Evolutionary conservation across 2,797 vertebrate species (phyloP).

Genomic region (Hyperoplus lanceolatus): DNA sequence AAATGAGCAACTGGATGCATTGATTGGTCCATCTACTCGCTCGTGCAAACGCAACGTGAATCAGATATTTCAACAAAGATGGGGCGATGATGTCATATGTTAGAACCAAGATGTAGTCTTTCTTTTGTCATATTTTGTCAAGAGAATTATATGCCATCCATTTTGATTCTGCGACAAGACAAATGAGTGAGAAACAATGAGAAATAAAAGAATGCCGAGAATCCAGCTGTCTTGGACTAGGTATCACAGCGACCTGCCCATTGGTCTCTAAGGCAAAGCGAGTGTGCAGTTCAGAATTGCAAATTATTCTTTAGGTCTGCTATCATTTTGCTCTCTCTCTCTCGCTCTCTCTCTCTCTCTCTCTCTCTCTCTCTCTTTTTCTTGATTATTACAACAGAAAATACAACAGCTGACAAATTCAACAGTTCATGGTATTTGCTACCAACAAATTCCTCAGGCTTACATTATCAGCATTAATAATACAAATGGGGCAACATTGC

Average conservation of each 20-base stretch:
- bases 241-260: neutral
- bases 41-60: slow-evolving; percentile 49
- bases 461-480: slow-evolving; percentile 29
- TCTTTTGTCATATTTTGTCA: neutral
- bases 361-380: too few relatives aligned
- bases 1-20: slow-evolving; percentile 54
- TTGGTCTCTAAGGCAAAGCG: neutral
- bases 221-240: neutral
- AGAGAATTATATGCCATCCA: slow-evolving; percentile 4
- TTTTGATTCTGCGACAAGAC: neutral
- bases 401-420: slow-evolving; percentile 33
- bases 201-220: slow-evolving; percentile 6
- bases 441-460: slow-evolving; percentile 36
- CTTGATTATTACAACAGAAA: slow-evolving; percentile 29
- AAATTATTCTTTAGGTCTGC: slow-evolving; percentile 20
- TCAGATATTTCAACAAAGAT: slow-evolving; percentile 30
- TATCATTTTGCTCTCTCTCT: slow-evolving; percentile 12
- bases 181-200: neutral
- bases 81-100: slow-evolving; percentile 20
- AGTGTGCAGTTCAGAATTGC: neutral
- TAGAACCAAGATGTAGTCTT: neutral
- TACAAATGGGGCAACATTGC: slow-evolving; percentile 19
- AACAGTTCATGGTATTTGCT: slow-evolving; percentile 21
- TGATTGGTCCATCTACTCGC: slow-evolving; percentile 47
- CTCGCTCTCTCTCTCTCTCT: too few relatives aligned